phyloP scores from a whole-genome alignment of 2,888 invertebrate species.

The Acanthococcus lagerstroemiae region DNA sequence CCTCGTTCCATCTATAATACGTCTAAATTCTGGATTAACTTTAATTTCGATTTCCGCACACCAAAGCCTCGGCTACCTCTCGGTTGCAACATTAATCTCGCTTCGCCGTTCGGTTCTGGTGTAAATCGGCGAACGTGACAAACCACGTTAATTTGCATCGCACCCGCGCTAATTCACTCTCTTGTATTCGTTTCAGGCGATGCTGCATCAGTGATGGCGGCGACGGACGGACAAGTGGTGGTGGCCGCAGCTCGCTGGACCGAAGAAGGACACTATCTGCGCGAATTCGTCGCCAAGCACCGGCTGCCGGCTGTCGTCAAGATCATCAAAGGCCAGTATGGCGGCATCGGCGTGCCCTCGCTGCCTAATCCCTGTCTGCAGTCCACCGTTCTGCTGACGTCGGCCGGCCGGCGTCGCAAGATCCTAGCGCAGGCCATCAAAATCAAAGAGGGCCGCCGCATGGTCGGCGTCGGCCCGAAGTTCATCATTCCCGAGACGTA shows the following conservation, averaged over 20 bases:
- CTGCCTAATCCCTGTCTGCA: conserved; percentile 76
- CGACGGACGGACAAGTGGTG: conserved; percentile 82
- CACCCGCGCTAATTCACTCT: background rate
- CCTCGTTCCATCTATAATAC: too few species aligned
- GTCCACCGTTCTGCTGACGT: conserved; percentile 74
- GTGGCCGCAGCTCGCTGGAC: conserved; percentile 70
- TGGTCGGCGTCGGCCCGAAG: conserved; percentile 69
- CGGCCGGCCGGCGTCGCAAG: conserved; percentile 73
- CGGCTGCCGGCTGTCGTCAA: conserved; percentile 75
- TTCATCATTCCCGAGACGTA: conserved; percentile 84
- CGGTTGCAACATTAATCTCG: too few species aligned
- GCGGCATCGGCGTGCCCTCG: conserved; percentile 78
- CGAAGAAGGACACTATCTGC: conserved; percentile 61
- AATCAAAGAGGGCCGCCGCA: conserved; percentile 75
- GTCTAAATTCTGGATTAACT: too few species aligned
- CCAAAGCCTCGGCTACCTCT: background rate
- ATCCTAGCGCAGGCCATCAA: conserved; percentile 78
- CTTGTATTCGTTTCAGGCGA: background rate
- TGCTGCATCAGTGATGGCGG: conserved; percentile 54
- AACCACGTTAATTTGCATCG: background rate
- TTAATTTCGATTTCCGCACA: background rate
- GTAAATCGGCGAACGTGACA: too few species aligned
- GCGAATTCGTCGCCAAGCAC: conserved; percentile 61
- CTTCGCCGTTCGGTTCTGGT: too few species aligned
- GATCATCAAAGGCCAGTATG: conserved; percentile 88